Base-by-base conservation (phyloP, 2,888 invertebrate genomes). In the Dorcus parallelipipedus region DNA sequence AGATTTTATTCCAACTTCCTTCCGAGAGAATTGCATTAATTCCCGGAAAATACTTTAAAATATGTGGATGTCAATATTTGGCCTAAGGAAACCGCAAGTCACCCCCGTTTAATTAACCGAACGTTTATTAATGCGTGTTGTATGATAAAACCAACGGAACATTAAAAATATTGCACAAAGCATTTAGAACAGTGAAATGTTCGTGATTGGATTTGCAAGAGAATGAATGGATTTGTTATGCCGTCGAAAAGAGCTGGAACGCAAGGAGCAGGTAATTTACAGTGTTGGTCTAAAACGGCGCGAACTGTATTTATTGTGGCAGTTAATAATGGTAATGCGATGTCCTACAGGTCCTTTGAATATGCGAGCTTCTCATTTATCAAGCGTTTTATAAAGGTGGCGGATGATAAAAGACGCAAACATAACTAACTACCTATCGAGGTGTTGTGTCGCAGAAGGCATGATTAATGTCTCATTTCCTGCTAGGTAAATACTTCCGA, bases 391-490 rank as follows among this genome's bases (percentile, higher is more conserved):
- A 23, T 45, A 20, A 45, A 10, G 45, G 45, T 45, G 45, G 45
- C 23, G 20, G 45, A 45, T 45, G 17, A 23, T 45, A 45, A 45
- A 45, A 45, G 45, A 20, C 23, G 45, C 45, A 45, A 45, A 45
- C 23, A 45, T 45, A 20, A 20, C 26, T 33, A 33, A 33, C 45
- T 9, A 45, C 14, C 45, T 45, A 45, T 45, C 45, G 45, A 23
- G 45, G 45, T 45, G 45, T 51, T 51, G 39, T 51, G 40, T 51
- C 51, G 41, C 52, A 42, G 49, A 38, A 47, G 55, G 42, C 53
- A 60, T 66, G 66, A 66, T 66, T 66, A 65, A 66, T 66, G 64
- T 62, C 61, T 62, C 63, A 64, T 54, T 63, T 66, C 64, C 64
- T 63, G 63, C 61, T 62, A 62, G 57, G 59, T 59, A 61, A 64